phyloP scores from a whole-genome alignment of 2,888 invertebrate species.

The Cheilosia variabilis region DNA sequence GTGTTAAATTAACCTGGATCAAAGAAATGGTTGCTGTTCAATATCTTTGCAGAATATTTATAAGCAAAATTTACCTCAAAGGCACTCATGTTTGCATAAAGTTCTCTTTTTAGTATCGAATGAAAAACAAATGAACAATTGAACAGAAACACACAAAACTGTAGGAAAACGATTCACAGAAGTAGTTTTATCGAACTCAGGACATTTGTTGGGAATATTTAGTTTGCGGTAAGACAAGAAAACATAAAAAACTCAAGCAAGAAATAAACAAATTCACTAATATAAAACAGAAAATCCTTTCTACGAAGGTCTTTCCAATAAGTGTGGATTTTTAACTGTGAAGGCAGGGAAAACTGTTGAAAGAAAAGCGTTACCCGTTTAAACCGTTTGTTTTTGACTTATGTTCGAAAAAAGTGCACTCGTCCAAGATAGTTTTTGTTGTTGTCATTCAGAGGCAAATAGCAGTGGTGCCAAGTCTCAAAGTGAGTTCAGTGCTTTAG shows the following conservation, averaged over 20 bases:
- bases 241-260: constrained; percentile 25
- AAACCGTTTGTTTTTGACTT: constrained; percentile 70
- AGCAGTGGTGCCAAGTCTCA: constrained; percentile 1
- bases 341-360: constrained; percentile 33
- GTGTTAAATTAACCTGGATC: constrained; percentile 81
- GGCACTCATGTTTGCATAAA: constrained; percentile 80
- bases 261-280: constrained; percentile 30
- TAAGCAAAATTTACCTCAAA: constrained; percentile 80
- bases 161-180: constrained; percentile 22
- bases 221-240: constrained; percentile 1
- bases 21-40: constrained; percentile 16
- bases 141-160: constrained; percentile 27
- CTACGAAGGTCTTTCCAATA: not conserved
- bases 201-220: constrained; percentile 1
- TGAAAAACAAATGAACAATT: constrained; percentile 20
- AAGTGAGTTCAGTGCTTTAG: not conserved
- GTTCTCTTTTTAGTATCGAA: not conserved
- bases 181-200: not conserved
- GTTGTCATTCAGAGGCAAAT: not conserved
- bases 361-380: constrained; percentile 40
- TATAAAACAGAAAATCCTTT: constrained; percentile 13
- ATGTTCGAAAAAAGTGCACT: constrained; percentile 40
- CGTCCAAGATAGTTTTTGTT: constrained; percentile 47
- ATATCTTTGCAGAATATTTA: not conserved
- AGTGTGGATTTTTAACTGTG: constrained; percentile 57